Evolutionary conservation across 2,113 vertebrate genomes (phyloP).

Genomic region (Falcunculus frontatus): DNA sequence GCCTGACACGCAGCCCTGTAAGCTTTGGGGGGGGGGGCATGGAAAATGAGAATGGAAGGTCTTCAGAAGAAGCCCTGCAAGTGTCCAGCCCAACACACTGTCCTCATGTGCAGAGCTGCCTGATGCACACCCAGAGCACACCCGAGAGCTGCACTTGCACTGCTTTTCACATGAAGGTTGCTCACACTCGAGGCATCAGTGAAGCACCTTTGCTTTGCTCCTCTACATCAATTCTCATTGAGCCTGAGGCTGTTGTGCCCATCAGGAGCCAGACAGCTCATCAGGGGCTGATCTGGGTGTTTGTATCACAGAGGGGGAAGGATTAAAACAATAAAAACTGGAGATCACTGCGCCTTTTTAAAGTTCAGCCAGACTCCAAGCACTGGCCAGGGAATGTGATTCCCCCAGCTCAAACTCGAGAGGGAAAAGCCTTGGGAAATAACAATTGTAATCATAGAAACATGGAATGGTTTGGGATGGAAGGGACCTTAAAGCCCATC

Average conservation of each 20-base stretch:
- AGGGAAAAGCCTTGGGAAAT: neutral
- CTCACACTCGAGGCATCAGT: neutral
- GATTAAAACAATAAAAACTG: neutral
- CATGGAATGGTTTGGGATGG: neutral
- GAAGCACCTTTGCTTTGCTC: neutral
- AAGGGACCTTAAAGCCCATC: rapidly evolving
- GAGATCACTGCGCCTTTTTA: neutral
- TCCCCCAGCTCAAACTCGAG: neutral
- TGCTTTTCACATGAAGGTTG: neutral
- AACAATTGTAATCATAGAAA: too few species aligned
- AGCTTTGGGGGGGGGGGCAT: neutral
- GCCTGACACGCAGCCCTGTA: neutral
- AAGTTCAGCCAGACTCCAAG: neutral
- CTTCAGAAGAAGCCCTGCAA: neutral
- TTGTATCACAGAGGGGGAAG: neutral
- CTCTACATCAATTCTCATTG: neutral
- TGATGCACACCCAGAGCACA: neutral
- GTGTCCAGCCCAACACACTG: rapidly evolving
- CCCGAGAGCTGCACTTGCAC: rapidly evolving
- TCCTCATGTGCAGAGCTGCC: neutral
- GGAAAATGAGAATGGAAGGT: neutral
- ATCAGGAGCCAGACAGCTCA: neutral
- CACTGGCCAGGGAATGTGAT: rapidly evolving
- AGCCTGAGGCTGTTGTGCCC: neutral
- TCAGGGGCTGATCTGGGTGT: neutral